A percentile compares a stretch with the other conserved stretches of the same genome.
These are phyloP conservation scores for Excalfactoria chinensis DNA, from an alignment of 2,113 vertebrate species.

Conservation along the genomic window DNA sequence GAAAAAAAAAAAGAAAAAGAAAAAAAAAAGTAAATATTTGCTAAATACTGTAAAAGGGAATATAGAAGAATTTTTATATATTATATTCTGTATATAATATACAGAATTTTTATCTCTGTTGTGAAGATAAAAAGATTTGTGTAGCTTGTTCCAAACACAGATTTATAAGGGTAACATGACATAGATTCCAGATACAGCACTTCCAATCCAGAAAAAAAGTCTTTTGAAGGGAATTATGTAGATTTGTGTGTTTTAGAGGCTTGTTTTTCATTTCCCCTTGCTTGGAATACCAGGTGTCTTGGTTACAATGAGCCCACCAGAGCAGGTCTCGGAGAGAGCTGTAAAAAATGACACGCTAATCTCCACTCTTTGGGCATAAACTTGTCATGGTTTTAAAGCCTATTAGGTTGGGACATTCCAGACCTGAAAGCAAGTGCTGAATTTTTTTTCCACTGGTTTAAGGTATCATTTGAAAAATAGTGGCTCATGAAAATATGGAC, in stretches of 20 bases:
- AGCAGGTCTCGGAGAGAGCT: not conserved
- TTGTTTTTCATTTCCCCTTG: not conserved
- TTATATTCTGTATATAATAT: too few relatives aligned
- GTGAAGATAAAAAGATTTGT: not conserved
- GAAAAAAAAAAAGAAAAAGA: not conserved
- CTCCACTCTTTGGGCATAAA: not conserved
- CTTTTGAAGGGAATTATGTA: not conserved
- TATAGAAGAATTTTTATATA: not conserved
- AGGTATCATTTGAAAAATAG: not conserved
- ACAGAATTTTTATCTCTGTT: not conserved
- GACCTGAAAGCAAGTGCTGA: not conserved
- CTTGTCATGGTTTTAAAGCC: not conserved
- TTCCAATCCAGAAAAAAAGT: not conserved
- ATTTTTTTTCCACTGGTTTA: not conserved
- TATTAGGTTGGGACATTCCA: conserved; percentile 2
- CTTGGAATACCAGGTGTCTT: not conserved
- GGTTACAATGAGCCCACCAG: not conserved
- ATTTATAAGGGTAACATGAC: not conserved
- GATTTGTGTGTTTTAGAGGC: not conserved
- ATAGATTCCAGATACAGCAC: not conserved
- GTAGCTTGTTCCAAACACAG: not conserved
- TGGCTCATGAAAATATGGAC: not conserved
- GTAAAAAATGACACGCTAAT: conserved; percentile 21
- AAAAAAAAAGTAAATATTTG: not conserved
- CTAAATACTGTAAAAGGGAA: not conserved